Evolutionary conservation across 2,888 invertebrate genomes (phyloP), one percentile per base, ranked within the genome.

Genomic region (Drosophila yooni): DNA sequence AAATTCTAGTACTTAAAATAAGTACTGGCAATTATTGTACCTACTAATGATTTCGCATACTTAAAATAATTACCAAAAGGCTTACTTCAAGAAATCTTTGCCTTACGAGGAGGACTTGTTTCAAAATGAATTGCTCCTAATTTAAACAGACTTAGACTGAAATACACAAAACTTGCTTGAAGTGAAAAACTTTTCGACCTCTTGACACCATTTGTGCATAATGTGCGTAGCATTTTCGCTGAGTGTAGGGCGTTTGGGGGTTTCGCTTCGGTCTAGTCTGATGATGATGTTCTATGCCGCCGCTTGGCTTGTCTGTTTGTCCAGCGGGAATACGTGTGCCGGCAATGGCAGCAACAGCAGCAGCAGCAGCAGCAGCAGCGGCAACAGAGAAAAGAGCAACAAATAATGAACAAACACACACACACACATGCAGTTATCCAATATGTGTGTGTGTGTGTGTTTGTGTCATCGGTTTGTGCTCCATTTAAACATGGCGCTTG

Each of bases 251-350:
- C 56, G 76, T 34, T 65, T 27, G 38, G 68, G 33, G 62, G 56
- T 52, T 53, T 40, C 33, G 48, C 31, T 51, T 54, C 40, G 66
- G 74, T 71, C 75, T 84, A 84, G 88, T 71, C 84, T 81, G 92
- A 91, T 91, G 92, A 91, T 90, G 91, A 91, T 92, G 91, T 92
- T 92, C 91, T 91, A 88, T 90, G 92, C 90, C 92, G 91, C 90
- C 85, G 85, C 81, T 82, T 83, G 88, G 91, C 92, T 91, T 91
- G 89, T 81, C 81, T 85, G 90, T 87, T 91, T 91, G 90, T 91
- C 93, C 90, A 88, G 72, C 70, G 92, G 84, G 93, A 80, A 78
- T 88, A 83, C 63, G 63, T 63, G 68, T 67, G 62, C 76, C 69
- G 69, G 78, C 81, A 72, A 60, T 63, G 60, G 70, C 80, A 70